A percentile compares a stretch with the other conserved stretches of the same genome.
These are phyloP conservation scores for Coryphaenoides rupestris DNA, from an alignment of 2,113 vertebrate species.

Conservation along the genomic window DNA sequence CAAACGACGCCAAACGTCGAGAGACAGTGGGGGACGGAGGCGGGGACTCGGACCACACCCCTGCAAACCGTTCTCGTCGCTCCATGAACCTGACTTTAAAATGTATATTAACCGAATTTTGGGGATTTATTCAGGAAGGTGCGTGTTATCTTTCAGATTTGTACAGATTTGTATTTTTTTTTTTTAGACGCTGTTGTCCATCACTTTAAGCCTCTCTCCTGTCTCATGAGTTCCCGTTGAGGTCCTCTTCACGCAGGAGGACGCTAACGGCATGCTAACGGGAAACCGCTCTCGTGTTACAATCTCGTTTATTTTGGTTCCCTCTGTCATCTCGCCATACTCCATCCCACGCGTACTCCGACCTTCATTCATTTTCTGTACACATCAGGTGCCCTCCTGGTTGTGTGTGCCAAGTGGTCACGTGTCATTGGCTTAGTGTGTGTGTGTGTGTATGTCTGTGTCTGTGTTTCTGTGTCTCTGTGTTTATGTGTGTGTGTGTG, in stretches of 20 bases:
- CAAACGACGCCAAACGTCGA: too few species aligned
- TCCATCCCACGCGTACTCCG: conserved; percentile 67
- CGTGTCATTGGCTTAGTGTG: conserved; percentile 68
- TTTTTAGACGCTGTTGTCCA: too few species aligned
- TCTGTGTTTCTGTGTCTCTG: neutral
- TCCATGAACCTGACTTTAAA: too few species aligned
- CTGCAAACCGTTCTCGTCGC: too few species aligned
- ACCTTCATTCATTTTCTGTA: conserved; percentile 56
- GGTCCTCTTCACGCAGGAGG: neutral
- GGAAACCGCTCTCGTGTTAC: conserved; percentile 51
- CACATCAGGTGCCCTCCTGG: conserved; percentile 67
- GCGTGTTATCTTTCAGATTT: too few species aligned
- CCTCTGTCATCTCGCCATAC: conserved; percentile 31
- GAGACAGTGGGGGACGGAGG: too few species aligned
- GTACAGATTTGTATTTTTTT: too few species aligned
- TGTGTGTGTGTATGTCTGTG: conserved; percentile 5
- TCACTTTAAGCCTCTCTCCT: conserved; percentile 31
- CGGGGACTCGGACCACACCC: too few species aligned
- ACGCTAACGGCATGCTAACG: conserved; percentile 62
- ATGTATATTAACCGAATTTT: too few species aligned
- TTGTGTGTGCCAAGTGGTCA: conserved; percentile 66
- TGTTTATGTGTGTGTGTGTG: neutral
- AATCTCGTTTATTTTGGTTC: conserved; percentile 27
- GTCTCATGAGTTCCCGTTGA: conserved; percentile 25
- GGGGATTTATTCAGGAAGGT: too few species aligned